These are phyloP conservation scores for Chrysotoxum bicinctum DNA, from an alignment of 2,888 invertebrate species.

Conservation along the genomic window DNA sequence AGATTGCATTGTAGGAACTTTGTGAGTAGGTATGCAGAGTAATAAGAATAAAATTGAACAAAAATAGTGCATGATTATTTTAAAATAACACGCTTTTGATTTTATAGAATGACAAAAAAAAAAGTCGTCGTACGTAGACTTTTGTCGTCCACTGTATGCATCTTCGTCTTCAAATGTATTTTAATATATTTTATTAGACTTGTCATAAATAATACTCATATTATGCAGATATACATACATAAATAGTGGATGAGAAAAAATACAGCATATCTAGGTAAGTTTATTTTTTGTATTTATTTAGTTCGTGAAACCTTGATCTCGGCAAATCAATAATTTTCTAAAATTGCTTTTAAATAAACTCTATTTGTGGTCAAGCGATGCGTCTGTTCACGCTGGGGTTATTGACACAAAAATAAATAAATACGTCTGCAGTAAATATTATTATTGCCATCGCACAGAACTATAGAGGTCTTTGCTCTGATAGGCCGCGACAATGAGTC, in stretches of 20 bases:
- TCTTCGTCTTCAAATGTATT: neutral
- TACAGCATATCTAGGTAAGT: conserved; percentile 14
- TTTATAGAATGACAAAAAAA: neutral
- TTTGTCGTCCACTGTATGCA: too few species aligned
- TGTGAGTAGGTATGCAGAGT: too few species aligned
- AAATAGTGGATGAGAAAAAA: neutral
- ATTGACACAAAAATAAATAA: conserved; percentile 41
- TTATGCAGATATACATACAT: neutral
- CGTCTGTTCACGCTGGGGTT: conserved; percentile 4
- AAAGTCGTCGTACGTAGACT: too few species aligned
- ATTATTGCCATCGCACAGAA: neutral
- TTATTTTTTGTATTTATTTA: neutral
- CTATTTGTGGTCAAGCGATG: conserved; percentile 9
- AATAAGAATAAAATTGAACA: too few species aligned
- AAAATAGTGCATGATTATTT: too few species aligned
- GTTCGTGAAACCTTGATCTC: neutral
- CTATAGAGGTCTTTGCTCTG: conserved; percentile 39
- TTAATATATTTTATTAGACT: conserved; percentile 1
- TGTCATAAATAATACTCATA: neutral
- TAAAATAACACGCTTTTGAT: too few species aligned
- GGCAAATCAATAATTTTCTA: neutral
- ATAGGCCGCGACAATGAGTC: conserved; percentile 37
- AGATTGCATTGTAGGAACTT: too few species aligned
- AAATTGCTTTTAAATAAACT: neutral
- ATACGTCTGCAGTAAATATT: conserved; percentile 5